Evolutionary conservation across 2,113 vertebrate species (phyloP).

Genomic region (Danionella cerebrum): DNA sequence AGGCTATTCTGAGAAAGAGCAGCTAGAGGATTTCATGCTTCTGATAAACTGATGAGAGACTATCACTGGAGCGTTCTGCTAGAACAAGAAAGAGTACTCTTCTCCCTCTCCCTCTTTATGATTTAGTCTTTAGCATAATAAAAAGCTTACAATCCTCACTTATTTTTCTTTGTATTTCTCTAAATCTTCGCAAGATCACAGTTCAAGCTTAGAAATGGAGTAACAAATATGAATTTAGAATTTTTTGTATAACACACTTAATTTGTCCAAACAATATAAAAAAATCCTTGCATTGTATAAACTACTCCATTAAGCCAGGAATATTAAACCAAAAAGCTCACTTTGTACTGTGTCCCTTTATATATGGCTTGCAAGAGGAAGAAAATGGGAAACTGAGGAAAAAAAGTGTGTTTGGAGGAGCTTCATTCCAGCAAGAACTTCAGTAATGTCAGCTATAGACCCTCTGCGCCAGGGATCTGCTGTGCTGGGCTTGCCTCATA

Average conservation of each 20-base stretch:
- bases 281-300: not conserved
- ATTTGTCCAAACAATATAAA: not conserved
- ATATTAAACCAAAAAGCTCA: not conserved
- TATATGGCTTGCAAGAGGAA: not conserved
- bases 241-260: too few relatives aligned
- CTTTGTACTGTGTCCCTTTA: not conserved
- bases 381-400: constrained; percentile 6
- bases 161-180: too few relatives aligned
- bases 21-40: constrained; percentile 44
- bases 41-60: constrained; percentile 46
- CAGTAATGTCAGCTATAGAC: not conserved
- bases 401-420: constrained; percentile 1
- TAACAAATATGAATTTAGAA: too few relatives aligned
- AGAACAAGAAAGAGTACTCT: constrained; percentile 40
- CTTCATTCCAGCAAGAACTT: constrained; percentile 9
- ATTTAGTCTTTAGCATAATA: not conserved
- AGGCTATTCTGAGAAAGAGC: constrained; percentile 56
- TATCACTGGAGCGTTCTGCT: constrained; percentile 47
- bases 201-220: too few relatives aligned
- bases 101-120: constrained; percentile 34
- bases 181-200: too few relatives aligned
- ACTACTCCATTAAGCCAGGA: not conserved
- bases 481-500: not conserved
- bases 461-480: not conserved
- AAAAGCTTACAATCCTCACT: not conserved